Evolutionary conservation across 2,113 vertebrate species (phyloP), one percentile per base, ranked within the genome.

Genomic region (Labeo rohita): DNA sequence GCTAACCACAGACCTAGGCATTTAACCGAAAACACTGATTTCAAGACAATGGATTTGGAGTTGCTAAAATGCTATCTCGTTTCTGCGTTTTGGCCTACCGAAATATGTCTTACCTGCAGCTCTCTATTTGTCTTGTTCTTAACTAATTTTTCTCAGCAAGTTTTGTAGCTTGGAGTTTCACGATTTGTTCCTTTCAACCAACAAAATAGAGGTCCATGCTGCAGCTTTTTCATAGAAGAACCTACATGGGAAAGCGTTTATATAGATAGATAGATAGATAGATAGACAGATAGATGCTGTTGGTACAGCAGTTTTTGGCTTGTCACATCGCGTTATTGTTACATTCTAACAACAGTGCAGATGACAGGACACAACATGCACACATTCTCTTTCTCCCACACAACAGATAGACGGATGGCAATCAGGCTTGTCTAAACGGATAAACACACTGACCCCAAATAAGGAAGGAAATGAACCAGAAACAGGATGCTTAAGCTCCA

Each of bases 391-490:
- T 49, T 75, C 45, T 75, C 45, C 73, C 21, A 77, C 50, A 50
- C 47, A 77, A 16, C 6, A 34, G 47, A 77, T 54, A 34, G n/a
- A 54, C 15, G 15, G 75, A 77, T 77, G 50, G 45, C 45, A 75
- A 75, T 50, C 45, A 75, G 47, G 72, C 72, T 75, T n/a, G 12
- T n/a, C 45, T 75, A 50, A 75, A 75, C 3, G 72, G 75, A 76
- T 52, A 52, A 34, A 54, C 12, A 76, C 74, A 76, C 74, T 76
- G 74, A 76, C 74, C 23, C 74, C n/a, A 52, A 76, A 52, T 16
- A 23, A 52, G 49, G 45, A 52, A 76, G 23, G 74, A 76, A 54
- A 52, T 76, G 74, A 76, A 52, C 74, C 13, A 76, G 74, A 76
- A 28, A 76, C 6, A 52, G 49, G 6, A 76, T 76, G 74, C 50